Base-by-base conservation (phyloP, 2,888 invertebrate species). In the Drosophila antonietae region DNA sequence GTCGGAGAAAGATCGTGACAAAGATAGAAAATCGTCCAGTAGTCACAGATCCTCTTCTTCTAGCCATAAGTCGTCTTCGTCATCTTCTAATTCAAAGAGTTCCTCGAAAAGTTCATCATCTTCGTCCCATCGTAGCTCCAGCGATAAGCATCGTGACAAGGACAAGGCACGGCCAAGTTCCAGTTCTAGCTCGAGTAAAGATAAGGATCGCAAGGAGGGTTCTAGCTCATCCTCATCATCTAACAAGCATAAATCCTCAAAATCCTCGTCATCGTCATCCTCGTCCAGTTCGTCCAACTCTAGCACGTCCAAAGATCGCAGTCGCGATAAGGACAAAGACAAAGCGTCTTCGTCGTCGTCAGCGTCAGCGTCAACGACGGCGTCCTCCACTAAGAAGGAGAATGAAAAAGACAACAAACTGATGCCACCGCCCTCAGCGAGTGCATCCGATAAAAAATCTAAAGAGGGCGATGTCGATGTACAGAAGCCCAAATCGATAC, bases 371-470 rank as follows among this genome's bases (percentile, higher is more conserved):
- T 39, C 67, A 14, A 57, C 65, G 28, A 35, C 69, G 23, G 52
- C 68, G 33, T 66, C 80, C 15, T 67, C 79, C 8, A 88, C 79
- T 9, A 88, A 80, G 41, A 90, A 83, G 71, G 87, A 90, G 44
- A 96, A 95, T 91, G 94, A 95, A 83, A 95, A 95, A 88, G 95
- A 95, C 35, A 95, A 95, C 37, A 96, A 96, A 91, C 90, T 95
- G 10, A 94, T 94, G 88, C 94, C 95, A 8, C 95, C 95, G 61
- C 95, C 96, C 10, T 2, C 65, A 28, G 20, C 63, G 3, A n/a
- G 49, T 37, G 43, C 61, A 52, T 93, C 96, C 66, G 95, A 95
- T 81, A 97, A 96, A 92, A 95, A 96, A 43, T 3, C 43, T 85
- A 93, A 94, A 33, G 90, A 91, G 41, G 93, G 94, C n/a, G 72